Base-by-base conservation (phyloP, 2,888 invertebrate species). In the Bruchidius siliquastri region DNA sequence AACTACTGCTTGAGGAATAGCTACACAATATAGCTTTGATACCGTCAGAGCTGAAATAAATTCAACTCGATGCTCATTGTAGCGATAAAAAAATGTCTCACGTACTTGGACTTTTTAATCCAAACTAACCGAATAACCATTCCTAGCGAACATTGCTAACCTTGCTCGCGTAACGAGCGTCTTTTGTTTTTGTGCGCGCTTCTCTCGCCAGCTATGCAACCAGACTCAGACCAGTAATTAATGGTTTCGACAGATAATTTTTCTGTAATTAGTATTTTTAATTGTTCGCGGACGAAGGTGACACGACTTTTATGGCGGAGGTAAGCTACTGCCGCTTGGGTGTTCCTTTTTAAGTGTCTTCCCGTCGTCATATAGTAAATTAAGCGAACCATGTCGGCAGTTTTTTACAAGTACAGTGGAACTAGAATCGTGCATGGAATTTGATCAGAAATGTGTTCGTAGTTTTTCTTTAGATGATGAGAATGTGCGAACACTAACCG, bases 201-300 rank as follows among this genome's bases (percentile, higher is more conserved):
- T 49, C 49, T 8, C 49, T 13, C 49, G 49, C 13, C 49, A 49
- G 13, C 49, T 49, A 49, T 49, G 49, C 49, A 49, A 49, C 49
- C 49, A 13, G 49, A 49, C 49, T 49, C 49, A 13, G 8, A 49
- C 49, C 49, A 49, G 49, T 49, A 49, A 49, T 49, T 49, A 49
- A 49, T 49, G 49, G 49, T 49, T 49, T 49, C 49, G 13, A 69
- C 72, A 22, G 69, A 71, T 74, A 73, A 72, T 72, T 74, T 32
- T 67, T 8, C 71, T 8, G 71, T 71, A 74, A 76, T 76, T 76
- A 73, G 74, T 74, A 70, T 73, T 72, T 76, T 76, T 74, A 74
- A 74, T 76, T 73, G 72, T 73, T 49, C 13, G 49, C 13, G 49
- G 49, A 49, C 3, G 49, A 49, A 49, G 49, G 49, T 49, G 49